Base-by-base conservation (phyloP, 2,113 vertebrate genomes). In the Neodontobutis hainanensis region DNA sequence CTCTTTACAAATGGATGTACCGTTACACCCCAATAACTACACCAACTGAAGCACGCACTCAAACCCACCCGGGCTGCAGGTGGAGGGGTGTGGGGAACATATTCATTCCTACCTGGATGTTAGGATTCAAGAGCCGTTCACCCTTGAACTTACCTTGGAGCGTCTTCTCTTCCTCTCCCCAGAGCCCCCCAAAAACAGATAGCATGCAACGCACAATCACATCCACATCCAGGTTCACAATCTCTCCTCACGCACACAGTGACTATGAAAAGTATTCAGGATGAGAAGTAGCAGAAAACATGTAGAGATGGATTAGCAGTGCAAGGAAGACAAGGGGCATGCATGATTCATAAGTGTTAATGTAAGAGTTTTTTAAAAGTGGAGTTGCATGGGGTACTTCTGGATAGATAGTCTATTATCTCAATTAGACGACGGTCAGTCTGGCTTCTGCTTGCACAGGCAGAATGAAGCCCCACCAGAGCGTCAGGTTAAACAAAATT, bases 111-210 rank as follows among this genome's bases (percentile, higher is more conserved):
- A 94, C 92, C 92, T 94, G 89, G 69, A 75, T 46, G 52, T 86
- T 89, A 81, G 89, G 83, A 85, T 87, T 89, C 82, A 73, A 82
- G 85, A 84, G 85, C 85, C 88, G 68, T 78, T 88, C 80, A 87
- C 77, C 92, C 89, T 86, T 79, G 61, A 77, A 94, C 93, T 93
- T 93, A 94, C 93, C 93, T 91, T 74, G 77, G 67, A 68, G 85
- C 75, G 16, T 88, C 81, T 78, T 83, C 32, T 87, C 80, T 78
- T 83, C 82, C 73, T 82, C 85, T 88, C 75, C 84, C 79, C 59
- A 69, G 85, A 85, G 84, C 82, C 85, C 90, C 88, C 88, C 77
- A 45, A 38, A 55, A 55, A 90, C 87, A 92, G 73, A 90, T 49
- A 87, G 83, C 92, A 92, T 92, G 90, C 91, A 91, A 77, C 64